A percentile compares a stretch with the other conserved stretches of the same genome.
Conservation (phyloP, 2,888 invertebrate species). For the Tachina lurida region DNA sequence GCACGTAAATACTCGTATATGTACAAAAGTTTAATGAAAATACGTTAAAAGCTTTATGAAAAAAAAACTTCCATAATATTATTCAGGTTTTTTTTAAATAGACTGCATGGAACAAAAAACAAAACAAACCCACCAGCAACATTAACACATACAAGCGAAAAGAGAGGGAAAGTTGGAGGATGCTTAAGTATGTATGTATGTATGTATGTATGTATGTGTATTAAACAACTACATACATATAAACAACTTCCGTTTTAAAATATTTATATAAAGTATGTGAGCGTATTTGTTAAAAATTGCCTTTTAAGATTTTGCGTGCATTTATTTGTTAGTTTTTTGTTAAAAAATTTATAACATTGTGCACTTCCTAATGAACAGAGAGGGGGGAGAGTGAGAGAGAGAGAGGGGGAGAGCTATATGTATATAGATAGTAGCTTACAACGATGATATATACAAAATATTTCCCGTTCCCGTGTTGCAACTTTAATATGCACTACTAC, state of each 20-base stretch:
- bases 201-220: too few relatives aligned
- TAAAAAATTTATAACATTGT: conserved; percentile 35
- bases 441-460: conserved; percentile 27
- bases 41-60: background rate
- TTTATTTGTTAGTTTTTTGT: background rate
- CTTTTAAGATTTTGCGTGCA: background rate
- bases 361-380: conserved; percentile 4
- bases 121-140: background rate
- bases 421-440: background rate
- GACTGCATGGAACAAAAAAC: background rate
- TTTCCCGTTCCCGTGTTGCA: conserved; percentile 55
- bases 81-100: conserved; percentile 36
- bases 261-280: conserved; percentile 16
- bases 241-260: conserved; percentile 43
- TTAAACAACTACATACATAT: background rate
- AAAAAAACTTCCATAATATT: conserved; percentile 33
- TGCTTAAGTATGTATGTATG: background rate
- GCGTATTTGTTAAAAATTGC: conserved; percentile 6
- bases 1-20: background rate
- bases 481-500: conserved; percentile 22
- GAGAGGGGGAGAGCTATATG: too few relatives aligned
- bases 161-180: background rate
- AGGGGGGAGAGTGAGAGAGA: background rate
- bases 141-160: background rate
- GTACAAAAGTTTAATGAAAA: background rate